Base-by-base conservation (phyloP, 1,140 invertebrate species). In the Drosophila rhopaloa region DNA sequence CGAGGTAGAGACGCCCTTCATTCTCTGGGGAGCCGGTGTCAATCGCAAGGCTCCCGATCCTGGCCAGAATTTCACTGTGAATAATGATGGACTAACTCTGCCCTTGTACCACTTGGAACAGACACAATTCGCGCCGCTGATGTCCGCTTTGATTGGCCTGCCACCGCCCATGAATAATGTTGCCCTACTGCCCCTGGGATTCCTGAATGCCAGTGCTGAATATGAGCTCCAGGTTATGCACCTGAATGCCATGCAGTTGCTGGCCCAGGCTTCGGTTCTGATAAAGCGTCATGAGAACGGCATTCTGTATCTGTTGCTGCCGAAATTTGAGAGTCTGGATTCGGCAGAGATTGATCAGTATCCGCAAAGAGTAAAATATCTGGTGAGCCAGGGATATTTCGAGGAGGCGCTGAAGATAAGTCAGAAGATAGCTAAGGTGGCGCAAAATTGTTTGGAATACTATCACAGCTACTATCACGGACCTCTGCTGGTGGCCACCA, bases 401-500 rank as follows among this genome's bases (percentile, higher is more conserved):
- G 16, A 16, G 0, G n/a, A 76, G 29, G 79, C 79, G 0, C 24
- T 65, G 4, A 7, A 35, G n/a, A 24, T 24, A 5, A 76, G 61
- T 1, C 59, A 46, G 4, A 11, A 51, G 0, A 54, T 79, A 7
- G 82, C 78, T 10, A 40, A 67, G 16, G 6, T 44, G 16, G 56
- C 94, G 59, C 78, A 96, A 37, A 76, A 93, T 63, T 96, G 95
- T 29, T 85, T 97, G 11, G 92, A 94, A 5, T 97, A 96, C 86
- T 97, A 96, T 81, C 95, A 96, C 54, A 94, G 94, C 65, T 97
- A 97, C 92, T 96, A 97, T 91, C 94, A 96, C 75, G 84, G 92
- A 41, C 93, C 95, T 44, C 89, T 97, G 10, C 93, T 95, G 63
- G 84, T 93, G 70, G 93, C 93, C 58, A 93, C 94, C 19, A 93